Conservation (phyloP, 2,797 vertebrate genomes). For the Micromesistius poutassou region DNA sequence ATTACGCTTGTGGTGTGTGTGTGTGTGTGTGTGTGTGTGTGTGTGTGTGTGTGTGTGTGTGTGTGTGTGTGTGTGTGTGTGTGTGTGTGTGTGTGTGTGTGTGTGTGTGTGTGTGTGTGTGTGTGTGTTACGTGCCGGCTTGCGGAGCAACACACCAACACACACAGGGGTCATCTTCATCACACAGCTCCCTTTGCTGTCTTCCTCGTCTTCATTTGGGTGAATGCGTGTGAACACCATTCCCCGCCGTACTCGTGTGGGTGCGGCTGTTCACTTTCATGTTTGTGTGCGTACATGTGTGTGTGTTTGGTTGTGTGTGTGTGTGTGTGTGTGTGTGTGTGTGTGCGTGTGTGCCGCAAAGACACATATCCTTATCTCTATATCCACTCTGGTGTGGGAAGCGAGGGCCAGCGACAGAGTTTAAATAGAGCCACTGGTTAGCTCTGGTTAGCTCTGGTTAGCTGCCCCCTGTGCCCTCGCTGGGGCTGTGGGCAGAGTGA, state of each 20-base stretch:
- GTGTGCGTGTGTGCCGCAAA: not conserved
- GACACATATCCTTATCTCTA: not conserved
- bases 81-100: not conserved
- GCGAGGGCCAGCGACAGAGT: constrained; percentile 20
- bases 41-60: not conserved
- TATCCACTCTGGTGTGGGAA: not conserved
- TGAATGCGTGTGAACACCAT: not conserved
- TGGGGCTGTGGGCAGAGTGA: constrained; percentile 52
- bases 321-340: not conserved
- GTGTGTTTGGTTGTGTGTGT: not conserved
- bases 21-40: constrained; percentile 1
- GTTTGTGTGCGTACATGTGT: too few species aligned
- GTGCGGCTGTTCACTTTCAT: too few species aligned
- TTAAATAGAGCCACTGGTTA: constrained; percentile 53
- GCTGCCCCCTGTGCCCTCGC: constrained; percentile 38
- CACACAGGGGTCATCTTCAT: not conserved
- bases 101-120: not conserved
- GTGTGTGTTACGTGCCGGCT: not conserved
- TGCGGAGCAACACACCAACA: not conserved
- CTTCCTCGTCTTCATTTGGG: not conserved
- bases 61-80: not conserved
- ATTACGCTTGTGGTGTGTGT: not conserved
- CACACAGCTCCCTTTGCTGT: not conserved
- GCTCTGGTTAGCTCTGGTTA: constrained; percentile 38
- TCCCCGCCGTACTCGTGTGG: too few species aligned